Conservation (phyloP, 2,888 invertebrate species). For the Clitarchus hookeri region DNA sequence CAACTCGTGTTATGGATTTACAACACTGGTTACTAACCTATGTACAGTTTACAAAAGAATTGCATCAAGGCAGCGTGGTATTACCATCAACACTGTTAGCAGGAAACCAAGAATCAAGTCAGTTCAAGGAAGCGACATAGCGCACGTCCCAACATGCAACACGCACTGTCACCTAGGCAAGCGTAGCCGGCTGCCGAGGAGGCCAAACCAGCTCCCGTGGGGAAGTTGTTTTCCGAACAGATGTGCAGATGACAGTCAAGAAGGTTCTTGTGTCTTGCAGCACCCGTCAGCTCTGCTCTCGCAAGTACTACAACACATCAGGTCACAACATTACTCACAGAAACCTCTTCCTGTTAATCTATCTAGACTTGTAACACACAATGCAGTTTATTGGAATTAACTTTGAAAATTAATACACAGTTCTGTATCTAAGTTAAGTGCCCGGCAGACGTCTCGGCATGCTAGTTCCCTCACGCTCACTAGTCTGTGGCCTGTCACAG, state of each 20-base stretch:
- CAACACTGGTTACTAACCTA: neutral
- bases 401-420: no score
- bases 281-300: constrained; percentile 55
- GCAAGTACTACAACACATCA: constrained; percentile 55
- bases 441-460: no score
- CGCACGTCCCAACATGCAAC: neutral
- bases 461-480: no score
- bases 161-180: constrained; percentile 68
- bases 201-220: constrained; percentile 96
- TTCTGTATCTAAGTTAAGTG: no score
- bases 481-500: no score
- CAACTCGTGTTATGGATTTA: neutral
- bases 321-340: neutral
- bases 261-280: neutral
- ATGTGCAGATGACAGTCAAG: constrained; percentile 59
- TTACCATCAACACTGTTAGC: constrained; percentile 4
- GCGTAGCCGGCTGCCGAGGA: constrained; percentile 99
- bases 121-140: constrained; percentile 14
- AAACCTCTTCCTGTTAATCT: neutral
- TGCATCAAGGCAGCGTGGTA: neutral
- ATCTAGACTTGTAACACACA: no score
- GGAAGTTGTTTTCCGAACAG: constrained; percentile 95
- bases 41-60: neutral
- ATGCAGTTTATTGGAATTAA: no score
- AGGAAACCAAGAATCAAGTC: constrained; percentile 7